A percentile compares a stretch with the other conserved stretches of the same genome.
phyloP scores from a whole-genome alignment of 2,113 vertebrate species.

The Pimephales promelas region DNA sequence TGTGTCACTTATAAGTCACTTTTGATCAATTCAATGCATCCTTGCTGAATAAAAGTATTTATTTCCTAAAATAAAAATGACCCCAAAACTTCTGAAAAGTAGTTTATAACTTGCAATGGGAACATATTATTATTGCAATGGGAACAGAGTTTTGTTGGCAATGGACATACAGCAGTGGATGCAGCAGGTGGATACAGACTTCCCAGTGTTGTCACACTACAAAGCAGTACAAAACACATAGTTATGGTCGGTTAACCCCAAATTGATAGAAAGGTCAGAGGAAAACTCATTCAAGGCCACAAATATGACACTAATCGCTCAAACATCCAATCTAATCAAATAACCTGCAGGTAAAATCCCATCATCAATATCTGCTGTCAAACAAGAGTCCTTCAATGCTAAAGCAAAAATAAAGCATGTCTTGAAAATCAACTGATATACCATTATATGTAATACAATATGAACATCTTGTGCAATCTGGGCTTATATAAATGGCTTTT shows the following conservation, averaged over 20 bases:
- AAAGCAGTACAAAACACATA: not conserved
- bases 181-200: not conserved
- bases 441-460: constrained; percentile 1
- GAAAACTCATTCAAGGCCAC: not conserved
- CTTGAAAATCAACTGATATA: not conserved
- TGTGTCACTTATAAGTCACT: too few relatives aligned
- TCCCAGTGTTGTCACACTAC: not conserved
- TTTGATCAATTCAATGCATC: too few relatives aligned
- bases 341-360: not conserved
- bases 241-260: not conserved
- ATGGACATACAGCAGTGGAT: not conserved
- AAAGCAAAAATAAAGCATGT: not conserved
- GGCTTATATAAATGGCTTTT: not conserved
- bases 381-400: not conserved
- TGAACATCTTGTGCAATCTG: not conserved
- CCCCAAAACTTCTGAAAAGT: not conserved
- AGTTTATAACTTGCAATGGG: not conserved
- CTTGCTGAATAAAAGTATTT: too few relatives aligned
- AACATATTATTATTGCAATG: not conserved
- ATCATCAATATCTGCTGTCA: not conserved
- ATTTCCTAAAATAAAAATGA: too few relatives aligned
- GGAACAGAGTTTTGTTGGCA: not conserved
- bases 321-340: not conserved
- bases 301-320: not conserved
- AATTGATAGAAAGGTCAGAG: not conserved